Evolutionary conservation across 1,140 invertebrate species (phyloP).

Genomic region (Caerostris darwini): DNA sequence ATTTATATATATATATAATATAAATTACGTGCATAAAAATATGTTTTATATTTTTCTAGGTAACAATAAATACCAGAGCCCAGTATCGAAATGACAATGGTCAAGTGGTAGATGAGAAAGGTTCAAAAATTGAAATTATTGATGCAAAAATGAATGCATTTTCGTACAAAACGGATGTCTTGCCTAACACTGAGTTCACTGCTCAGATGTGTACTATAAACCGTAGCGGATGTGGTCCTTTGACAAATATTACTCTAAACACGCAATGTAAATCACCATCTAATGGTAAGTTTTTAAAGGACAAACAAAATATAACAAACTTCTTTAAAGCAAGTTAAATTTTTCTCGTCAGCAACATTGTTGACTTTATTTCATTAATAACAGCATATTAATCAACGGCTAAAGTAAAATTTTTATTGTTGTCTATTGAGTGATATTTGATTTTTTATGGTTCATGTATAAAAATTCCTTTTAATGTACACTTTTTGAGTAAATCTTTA

Average conservation of each 20-base stretch:
- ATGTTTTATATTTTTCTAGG: conserved; percentile 47
- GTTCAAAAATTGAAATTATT: conserved; percentile 71
- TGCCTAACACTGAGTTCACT: conserved; percentile 81
- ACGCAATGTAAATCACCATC: conserved; percentile 78
- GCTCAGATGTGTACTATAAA: conserved; percentile 79
- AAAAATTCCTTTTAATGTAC: too few species aligned
- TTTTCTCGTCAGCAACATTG: too few species aligned
- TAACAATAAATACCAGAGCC: conserved; percentile 69
- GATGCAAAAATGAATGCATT: conserved; percentile 72
- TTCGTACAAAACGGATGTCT: conserved; percentile 75
- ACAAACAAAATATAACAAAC: too few species aligned
- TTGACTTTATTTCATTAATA: too few species aligned
- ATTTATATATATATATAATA: not conserved
- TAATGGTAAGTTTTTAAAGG: conserved; percentile 66
- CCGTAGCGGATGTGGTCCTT: conserved; percentile 79
- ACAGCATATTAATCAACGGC: too few species aligned
- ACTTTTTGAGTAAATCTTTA: too few species aligned
- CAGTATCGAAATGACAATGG: conserved; percentile 78
- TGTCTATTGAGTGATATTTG: too few species aligned
- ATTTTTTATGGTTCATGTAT: too few species aligned
- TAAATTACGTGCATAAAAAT: not conserved
- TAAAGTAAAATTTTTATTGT: too few species aligned
- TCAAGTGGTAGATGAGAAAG: conserved; percentile 76
- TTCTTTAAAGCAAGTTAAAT: too few species aligned
- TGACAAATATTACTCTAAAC: conserved; percentile 75